phyloP scores from a whole-genome alignment of 1,140 invertebrate genomes.

The Drosophila mojavensis region DNA sequence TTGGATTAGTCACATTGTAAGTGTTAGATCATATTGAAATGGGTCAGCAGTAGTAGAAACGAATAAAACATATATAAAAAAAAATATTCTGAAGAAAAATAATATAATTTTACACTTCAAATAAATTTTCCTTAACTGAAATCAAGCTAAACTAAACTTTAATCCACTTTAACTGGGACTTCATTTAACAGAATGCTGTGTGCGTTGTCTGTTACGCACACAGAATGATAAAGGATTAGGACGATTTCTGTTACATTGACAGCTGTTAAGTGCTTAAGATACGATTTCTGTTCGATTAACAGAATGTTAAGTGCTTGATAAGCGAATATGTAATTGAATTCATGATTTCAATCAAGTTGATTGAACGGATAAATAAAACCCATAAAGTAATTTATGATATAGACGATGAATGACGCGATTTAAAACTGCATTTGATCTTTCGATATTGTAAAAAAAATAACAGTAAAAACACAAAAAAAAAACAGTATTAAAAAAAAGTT shows the following conservation, averaged over 20 bases:
- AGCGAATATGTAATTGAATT: slow-evolving; percentile 10
- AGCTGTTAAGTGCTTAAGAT: slow-evolving; percentile 16
- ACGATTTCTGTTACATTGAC: slow-evolving; percentile 19
- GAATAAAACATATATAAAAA: slow-evolving; percentile 14
- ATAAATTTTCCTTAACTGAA: not conserved
- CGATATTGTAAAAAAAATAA: slow-evolving; percentile 25
- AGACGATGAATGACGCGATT: slow-evolving; percentile 25
- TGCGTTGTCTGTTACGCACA: slow-evolving; percentile 14
- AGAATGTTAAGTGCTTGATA: slow-evolving; percentile 23
- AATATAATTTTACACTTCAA: too few species aligned
- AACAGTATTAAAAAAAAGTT: slow-evolving; percentile 42
- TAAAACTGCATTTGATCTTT: slow-evolving; percentile 12
- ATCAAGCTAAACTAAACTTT: not conserved
- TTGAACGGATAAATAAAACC: slow-evolving; percentile 5
- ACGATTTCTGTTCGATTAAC: slow-evolving; percentile 23
- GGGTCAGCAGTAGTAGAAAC: slow-evolving; percentile 10
- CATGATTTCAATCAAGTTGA: slow-evolving; percentile 2
- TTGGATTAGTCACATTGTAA: slow-evolving; percentile 65
- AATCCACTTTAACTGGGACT: slow-evolving; percentile 21
- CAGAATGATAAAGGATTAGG: slow-evolving; percentile 14
- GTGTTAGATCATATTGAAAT: slow-evolving; percentile 35
- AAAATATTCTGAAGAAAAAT: not conserved
- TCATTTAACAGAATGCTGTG: slow-evolving; percentile 25
- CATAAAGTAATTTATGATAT: slow-evolving; percentile 1
- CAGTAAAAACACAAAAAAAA: slow-evolving; percentile 8